These are phyloP conservation scores for Drymonia ruficornis DNA, from an alignment of 2,888 invertebrate genomes.

Conservation along the genomic window DNA sequence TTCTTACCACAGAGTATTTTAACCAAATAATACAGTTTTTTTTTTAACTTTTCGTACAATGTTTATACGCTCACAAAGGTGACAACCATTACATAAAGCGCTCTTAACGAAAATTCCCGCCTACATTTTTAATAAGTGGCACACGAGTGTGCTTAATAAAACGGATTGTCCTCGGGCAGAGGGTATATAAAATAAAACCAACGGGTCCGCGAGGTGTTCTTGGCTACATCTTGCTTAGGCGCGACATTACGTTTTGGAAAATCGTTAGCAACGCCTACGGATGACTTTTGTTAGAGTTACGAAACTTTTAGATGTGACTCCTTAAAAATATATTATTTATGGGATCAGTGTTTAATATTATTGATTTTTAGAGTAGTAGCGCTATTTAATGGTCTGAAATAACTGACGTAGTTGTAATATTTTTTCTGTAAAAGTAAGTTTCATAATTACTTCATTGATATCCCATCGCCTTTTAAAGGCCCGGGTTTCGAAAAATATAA, in stretches of 20 bases:
- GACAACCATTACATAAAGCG: slow-evolving; percentile 32
- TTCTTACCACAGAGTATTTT: too few species aligned
- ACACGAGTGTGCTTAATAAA: slow-evolving; percentile 78
- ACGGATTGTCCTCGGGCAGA: slow-evolving; percentile 67
- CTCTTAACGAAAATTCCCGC: slow-evolving; percentile 56
- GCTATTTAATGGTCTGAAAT: too few species aligned
- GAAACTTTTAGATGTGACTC: slow-evolving; percentile 35
- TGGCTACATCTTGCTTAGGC: slow-evolving; percentile 58
- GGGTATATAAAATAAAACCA: slow-evolving; percentile 62
- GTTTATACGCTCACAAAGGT: background rate
- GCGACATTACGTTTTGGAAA: slow-evolving; percentile 69
- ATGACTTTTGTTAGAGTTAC: slow-evolving; percentile 32
- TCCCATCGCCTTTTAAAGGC: too few species aligned
- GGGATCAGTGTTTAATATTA: too few species aligned
- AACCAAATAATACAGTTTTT: too few species aligned
- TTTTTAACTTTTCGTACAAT: background rate
- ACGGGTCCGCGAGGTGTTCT: slow-evolving; percentile 50
- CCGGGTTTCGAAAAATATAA: too few species aligned
- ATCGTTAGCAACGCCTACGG: slow-evolving; percentile 78
- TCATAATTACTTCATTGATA: too few species aligned
- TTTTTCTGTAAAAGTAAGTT: too few species aligned
- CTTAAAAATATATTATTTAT: background rate
- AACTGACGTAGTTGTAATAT: too few species aligned
- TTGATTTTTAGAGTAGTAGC: too few species aligned
- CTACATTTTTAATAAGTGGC: slow-evolving; percentile 78